Percentiles rank a stretch among this genome's conserved stretches.
Evolutionary conservation across 2,113 vertebrate species (phyloP).

Genomic region (Hucho hucho): DNA sequence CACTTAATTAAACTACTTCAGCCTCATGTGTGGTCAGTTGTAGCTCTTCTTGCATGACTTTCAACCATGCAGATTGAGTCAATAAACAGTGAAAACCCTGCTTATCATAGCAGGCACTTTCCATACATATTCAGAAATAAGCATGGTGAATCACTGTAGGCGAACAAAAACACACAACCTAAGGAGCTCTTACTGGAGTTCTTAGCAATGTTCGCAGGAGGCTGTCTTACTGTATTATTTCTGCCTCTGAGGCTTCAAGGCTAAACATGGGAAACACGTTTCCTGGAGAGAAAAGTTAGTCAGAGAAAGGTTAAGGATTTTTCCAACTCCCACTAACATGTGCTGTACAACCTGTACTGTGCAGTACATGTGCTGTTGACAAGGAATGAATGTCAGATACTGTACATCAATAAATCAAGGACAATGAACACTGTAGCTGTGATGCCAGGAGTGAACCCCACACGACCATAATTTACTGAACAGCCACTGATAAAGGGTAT

Average conservation of each 20-base stretch:
- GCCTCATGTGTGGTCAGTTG: slow-evolving; percentile 62
- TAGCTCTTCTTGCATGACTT: slow-evolving; percentile 50
- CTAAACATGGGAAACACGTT: slow-evolving; percentile 55
- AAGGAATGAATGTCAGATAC: too few species aligned
- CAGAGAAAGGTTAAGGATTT: slow-evolving; percentile 31
- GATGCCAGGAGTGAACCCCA: too few species aligned
- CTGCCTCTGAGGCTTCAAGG: slow-evolving; percentile 50
- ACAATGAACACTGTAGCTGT: too few species aligned
- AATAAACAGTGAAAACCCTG: slow-evolving; percentile 64
- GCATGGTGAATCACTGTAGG: slow-evolving; percentile 56
- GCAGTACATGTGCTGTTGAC: slow-evolving; percentile 28
- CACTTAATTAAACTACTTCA: slow-evolving; percentile 32
- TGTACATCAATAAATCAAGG: too few species aligned
- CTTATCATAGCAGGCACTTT: slow-evolving; percentile 75
- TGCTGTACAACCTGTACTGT: neutral
- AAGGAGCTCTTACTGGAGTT: slow-evolving; percentile 45
- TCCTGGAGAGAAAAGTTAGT: slow-evolving; percentile 41
- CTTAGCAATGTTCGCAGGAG: slow-evolving; percentile 38
- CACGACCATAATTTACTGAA: too few species aligned
- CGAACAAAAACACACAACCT: slow-evolving; percentile 54
- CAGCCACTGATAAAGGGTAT: too few species aligned
- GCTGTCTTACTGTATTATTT: slow-evolving; percentile 51
- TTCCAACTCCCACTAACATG: slow-evolving; percentile 27
- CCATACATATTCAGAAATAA: slow-evolving; percentile 69
- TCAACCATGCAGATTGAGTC: slow-evolving; percentile 45